Evolutionary conservation across 1,140 invertebrate species (phyloP), one percentile per base, ranked within the genome.

Genomic region (Schlechtendalia chinensis): DNA sequence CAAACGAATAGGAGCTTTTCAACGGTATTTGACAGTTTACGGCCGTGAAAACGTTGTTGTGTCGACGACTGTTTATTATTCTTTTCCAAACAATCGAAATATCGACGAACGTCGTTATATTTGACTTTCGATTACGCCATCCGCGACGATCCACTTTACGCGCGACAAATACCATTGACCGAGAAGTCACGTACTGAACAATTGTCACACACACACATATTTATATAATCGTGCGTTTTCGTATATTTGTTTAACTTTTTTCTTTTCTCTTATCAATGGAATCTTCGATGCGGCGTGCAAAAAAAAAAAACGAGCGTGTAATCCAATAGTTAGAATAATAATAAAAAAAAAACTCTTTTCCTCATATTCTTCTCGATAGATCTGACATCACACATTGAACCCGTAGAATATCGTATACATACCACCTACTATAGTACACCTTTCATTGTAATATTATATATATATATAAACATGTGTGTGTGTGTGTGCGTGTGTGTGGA

Each of bases 391-490:
- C 45, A 12, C 47, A 39, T 39, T 39, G 32, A 39, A 47, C 67
- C 50, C 69, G 69, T 54, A 53, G 24, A 24, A 32, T 54, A 54
- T 72, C 50, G 50, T 24, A 54, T n/a, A 50, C 50, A 53, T 54
- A 53, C 27, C 24, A 47, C 39, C 45, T 69, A 69, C 67, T 50
- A 22, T 58, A 58, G 19, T 19, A 17, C 19, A 65, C 63, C 63
- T 50, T 50, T 47, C 39, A 27, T 69, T 69, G 67, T 69, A 69
- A 69, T 69, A 69, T 69, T 69, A 69, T 69, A 69, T 69, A 67
- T 24, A 50, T 50, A 50, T 50, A 50, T 45, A 45, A 5, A 45
- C 39, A 45, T 45, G 39, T 45, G 39, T n/a, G n/a, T n/a, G n/a
- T n/a, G n/a, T n/a, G n/a, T n/a, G n/a, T n/a, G n/a, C n/a, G n/a